Conservation (phyloP, 2,888 invertebrate genomes). For the Tenthredo scrophulariae region DNA sequence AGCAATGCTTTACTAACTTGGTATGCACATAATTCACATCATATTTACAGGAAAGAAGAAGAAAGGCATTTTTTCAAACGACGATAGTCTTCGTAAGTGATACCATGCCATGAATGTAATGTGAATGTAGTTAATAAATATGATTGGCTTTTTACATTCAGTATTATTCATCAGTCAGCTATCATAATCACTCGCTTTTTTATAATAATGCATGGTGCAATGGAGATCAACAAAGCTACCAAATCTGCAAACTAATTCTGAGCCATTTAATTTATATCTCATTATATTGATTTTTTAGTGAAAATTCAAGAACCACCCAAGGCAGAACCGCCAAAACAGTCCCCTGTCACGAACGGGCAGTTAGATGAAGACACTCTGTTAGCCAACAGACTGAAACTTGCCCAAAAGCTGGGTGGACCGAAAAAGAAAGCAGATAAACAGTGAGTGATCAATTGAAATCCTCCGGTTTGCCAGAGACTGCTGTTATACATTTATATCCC, state of each 20-base stretch:
- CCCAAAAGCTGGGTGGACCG: slow-evolving; percentile 87
- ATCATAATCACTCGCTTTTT: neutral
- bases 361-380: slow-evolving; percentile 85
- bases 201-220: neutral
- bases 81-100: slow-evolving; percentile 69
- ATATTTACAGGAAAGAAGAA: slow-evolving; percentile 71
- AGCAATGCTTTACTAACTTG: slow-evolving; percentile 59
- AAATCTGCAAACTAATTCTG: slow-evolving; percentile 9
- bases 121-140: neutral
- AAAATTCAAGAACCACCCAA: slow-evolving; percentile 75
- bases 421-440: slow-evolving; percentile 83
- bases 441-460: slow-evolving; percentile 72
- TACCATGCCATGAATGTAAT: neutral
- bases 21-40: slow-evolving; percentile 60
- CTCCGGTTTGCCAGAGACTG: neutral
- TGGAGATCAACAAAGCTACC: neutral
- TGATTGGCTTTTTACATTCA: neutral
- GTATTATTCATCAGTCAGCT: neutral
- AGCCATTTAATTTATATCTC: neutral
- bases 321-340: slow-evolving; percentile 77
- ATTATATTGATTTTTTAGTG: slow-evolving; percentile 59
- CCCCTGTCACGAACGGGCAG: slow-evolving; percentile 75
- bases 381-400: slow-evolving; percentile 89
- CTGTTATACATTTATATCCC: neutral
- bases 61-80: slow-evolving; percentile 66